phyloP scores from a whole-genome alignment of 1,140 invertebrate genomes.

The Sarcophaga peregrina region DNA sequence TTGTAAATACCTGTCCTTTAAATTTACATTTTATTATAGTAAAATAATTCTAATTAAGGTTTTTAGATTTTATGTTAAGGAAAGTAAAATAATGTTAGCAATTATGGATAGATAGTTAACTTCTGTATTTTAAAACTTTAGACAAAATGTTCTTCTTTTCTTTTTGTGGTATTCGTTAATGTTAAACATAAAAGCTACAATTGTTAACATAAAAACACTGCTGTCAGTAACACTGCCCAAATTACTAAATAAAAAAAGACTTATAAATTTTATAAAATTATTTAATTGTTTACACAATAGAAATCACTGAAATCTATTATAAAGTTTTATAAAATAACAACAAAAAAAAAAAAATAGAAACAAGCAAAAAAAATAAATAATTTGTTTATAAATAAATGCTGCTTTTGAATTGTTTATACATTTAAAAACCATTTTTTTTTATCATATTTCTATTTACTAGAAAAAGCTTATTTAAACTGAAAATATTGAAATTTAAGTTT shows the following conservation, averaged over 20 bases:
- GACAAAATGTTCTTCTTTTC: background rate
- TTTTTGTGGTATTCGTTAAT: background rate
- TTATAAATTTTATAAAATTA: background rate
- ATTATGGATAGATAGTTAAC: background rate
- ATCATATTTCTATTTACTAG: no score
- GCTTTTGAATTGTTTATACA: no score
- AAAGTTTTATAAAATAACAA: no score
- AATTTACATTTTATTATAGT: background rate
- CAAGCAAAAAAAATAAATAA: no score
- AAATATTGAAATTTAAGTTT: no score
- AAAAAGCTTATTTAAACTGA: no score
- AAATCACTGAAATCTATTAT: no score
- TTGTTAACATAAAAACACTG: background rate
- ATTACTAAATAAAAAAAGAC: slow-evolving; percentile 15
- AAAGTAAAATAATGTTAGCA: background rate
- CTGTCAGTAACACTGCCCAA: background rate
- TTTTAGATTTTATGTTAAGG: background rate
- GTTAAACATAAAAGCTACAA: background rate
- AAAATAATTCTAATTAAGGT: slow-evolving; percentile 4
- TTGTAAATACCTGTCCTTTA: background rate
- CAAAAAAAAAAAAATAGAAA: no score
- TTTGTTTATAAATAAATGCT: no score
- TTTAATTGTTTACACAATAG: no score
- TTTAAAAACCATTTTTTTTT: no score
- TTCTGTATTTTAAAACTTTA: slow-evolving; percentile 1